Evolutionary conservation across 2,113 vertebrate species (phyloP).

Genomic region (Smithornis capensis): DNA sequence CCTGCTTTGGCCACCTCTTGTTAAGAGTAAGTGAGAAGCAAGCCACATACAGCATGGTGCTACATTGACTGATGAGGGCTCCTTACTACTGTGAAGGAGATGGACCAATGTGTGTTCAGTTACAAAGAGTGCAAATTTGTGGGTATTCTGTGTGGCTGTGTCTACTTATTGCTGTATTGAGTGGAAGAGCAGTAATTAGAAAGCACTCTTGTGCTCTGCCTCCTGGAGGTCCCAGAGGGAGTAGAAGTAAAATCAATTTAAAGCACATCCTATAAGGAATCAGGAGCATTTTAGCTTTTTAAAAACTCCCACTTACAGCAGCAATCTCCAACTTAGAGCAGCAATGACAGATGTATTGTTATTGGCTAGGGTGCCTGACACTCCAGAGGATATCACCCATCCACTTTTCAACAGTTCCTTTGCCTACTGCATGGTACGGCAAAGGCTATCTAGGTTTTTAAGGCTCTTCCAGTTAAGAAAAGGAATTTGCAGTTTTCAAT

Average conservation of each 20-base stretch:
- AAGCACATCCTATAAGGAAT: not conserved
- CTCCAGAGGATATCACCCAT: not conserved
- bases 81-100: not conserved
- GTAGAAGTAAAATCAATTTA: not conserved
- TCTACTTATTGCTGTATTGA: not conserved
- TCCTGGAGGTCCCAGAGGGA: not conserved
- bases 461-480: not conserved
- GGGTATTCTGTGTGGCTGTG: no score
- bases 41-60: rapidly evolving
- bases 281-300: not conserved
- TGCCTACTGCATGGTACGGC: rapidly evolving
- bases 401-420: not conserved
- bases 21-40: not conserved
- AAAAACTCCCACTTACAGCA: not conserved
- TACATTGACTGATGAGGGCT: not conserved
- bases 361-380: not conserved
- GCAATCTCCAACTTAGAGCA: no score
- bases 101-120: not conserved
- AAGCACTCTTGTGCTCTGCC: rapidly evolving
- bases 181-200: not conserved
- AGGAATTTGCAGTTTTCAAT: not conserved
- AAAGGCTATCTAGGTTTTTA: not conserved
- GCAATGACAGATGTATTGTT: not conserved
- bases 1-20: not conserved
- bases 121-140: not conserved